Percentiles rank a stretch among this genome's conserved stretches.
Evolutionary conservation across 2,797 vertebrate genomes (phyloP).

Genomic region (Glyptemys insculpta): DNA sequence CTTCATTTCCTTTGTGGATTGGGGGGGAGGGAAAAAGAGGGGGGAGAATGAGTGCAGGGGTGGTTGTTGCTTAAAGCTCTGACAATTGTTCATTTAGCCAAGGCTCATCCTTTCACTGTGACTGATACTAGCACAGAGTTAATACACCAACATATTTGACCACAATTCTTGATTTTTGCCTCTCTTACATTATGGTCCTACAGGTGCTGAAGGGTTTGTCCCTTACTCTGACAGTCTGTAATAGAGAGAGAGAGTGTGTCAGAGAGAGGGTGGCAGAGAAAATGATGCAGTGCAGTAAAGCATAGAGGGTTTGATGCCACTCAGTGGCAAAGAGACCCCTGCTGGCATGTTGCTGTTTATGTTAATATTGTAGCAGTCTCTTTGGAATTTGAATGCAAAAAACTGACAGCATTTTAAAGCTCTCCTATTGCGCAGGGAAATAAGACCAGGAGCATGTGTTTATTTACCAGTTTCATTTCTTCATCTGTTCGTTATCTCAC

Average conservation of each 20-base stretch:
- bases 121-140: neutral
- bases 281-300: neutral
- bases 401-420: conserved; percentile 3
- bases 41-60: neutral
- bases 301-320: neutral
- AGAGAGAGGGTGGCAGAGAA: rapidly evolving
- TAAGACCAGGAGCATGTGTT: neutral
- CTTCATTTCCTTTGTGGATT: neutral
- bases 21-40: neutral
- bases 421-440: neutral
- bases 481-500: neutral
- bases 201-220: neutral
- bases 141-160: neutral
- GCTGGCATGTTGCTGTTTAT: conserved; percentile 28
- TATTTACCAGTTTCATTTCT: neutral
- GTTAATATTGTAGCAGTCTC: conserved; percentile 22
- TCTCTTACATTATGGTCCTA: neutral
- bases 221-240: neutral
- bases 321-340: conserved; percentile 21
- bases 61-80: rapidly evolving
- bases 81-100: rapidly evolving
- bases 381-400: conserved; percentile 23
- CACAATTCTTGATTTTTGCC: neutral
- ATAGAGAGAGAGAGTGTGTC: neutral
- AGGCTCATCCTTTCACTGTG: neutral